Evolutionary conservation across 2,888 invertebrate species (phyloP).

Genomic region (Arrhopalites spinosus): DNA sequence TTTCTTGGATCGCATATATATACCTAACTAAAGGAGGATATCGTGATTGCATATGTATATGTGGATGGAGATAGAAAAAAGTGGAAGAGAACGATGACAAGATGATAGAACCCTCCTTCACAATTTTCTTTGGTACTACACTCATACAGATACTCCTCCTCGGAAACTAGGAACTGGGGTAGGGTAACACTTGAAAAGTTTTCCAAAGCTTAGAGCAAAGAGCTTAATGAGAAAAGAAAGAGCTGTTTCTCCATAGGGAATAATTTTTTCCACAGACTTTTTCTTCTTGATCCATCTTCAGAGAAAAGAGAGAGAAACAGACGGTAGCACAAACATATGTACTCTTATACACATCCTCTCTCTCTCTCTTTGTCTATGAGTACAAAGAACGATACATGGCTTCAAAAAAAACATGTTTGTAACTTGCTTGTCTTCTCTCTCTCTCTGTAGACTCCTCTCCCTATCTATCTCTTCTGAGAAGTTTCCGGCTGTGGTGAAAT

Average conservation of each 20-base stretch:
- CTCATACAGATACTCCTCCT: background rate
- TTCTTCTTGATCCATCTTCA: background rate
- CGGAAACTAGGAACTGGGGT: background rate
- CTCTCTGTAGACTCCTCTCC: no score
- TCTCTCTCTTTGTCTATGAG: no score
- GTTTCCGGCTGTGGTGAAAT: no score
- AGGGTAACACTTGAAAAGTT: constrained; percentile 25
- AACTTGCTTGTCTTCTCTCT: no score
- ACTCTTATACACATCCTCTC: background rate
- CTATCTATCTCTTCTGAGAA: no score
- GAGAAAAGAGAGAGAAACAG: background rate
- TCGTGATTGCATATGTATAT: no score
- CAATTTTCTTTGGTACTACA: background rate
- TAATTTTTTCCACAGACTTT: constrained; percentile 21
- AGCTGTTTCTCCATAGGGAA: constrained; percentile 32
- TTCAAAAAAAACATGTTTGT: no score
- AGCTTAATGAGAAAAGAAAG: constrained; percentile 34
- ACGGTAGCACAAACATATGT: background rate
- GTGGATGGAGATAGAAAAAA: background rate
- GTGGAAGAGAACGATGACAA: constrained; percentile 23
- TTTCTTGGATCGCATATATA: no score
- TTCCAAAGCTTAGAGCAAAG: no score
- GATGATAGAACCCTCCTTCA: constrained; percentile 25
- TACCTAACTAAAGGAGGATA: no score
- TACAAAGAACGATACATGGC: background rate